A percentile compares a stretch with the other conserved stretches of the same genome.
Conservation (phyloP, 2,888 invertebrate species). For the Ceramica pisi region DNA sequence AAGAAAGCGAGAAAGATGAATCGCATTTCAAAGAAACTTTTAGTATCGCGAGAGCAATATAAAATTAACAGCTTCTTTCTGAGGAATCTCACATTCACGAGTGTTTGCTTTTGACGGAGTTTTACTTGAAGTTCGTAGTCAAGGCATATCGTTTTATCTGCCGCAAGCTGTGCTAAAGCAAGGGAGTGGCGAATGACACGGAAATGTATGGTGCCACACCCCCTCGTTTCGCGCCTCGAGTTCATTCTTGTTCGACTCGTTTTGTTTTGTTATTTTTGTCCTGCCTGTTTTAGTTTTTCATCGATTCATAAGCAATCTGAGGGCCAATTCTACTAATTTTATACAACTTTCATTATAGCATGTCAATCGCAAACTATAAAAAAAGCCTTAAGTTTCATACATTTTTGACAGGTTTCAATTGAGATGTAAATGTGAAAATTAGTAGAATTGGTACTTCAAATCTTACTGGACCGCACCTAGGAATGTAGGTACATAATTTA, state of each 20-base stretch:
- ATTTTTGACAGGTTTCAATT: too few species aligned
- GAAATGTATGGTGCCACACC: constrained; percentile 42
- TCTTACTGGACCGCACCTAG: neutral
- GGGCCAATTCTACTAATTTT: too few species aligned
- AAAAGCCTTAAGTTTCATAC: too few species aligned
- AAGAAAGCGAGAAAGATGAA: constrained; percentile 24
- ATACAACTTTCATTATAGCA: too few species aligned
- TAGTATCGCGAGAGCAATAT: constrained; percentile 27
- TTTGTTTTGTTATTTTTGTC: constrained; percentile 20
- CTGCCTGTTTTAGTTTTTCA: neutral
- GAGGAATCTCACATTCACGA: constrained; percentile 14
- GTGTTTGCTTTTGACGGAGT: constrained; percentile 42
- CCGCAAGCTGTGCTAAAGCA: constrained; percentile 28
- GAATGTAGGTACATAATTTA: neutral
- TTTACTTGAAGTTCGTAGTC: constrained; percentile 31
- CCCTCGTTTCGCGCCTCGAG: neutral
- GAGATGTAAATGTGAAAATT: too few species aligned
- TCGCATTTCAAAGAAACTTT: constrained; percentile 49
- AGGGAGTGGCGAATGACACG: constrained; percentile 35
- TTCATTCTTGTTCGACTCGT: neutral
- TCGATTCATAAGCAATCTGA: neutral
- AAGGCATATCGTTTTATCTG: constrained; percentile 47
- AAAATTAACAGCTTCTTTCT: constrained; percentile 37
- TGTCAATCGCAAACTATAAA: too few species aligned
- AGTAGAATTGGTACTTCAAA: too few species aligned